Conservation (phyloP, 2,888 invertebrate species). For the Oligia strigilis region DNA sequence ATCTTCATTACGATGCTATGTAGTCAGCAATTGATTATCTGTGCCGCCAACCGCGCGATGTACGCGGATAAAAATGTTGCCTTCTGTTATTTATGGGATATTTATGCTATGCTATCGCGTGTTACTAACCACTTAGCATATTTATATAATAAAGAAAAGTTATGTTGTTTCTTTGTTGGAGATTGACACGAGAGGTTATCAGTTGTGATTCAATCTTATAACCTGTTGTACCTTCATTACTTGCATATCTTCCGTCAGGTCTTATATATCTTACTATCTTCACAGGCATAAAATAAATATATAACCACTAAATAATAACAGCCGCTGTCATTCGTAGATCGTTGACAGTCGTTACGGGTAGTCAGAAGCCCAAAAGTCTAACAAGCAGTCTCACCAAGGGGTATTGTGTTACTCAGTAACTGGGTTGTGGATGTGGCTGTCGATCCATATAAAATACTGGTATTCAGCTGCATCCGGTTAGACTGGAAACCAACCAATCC, state of each 20-base stretch:
- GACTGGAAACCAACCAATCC: too few species aligned
- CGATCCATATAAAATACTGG: too few species aligned
- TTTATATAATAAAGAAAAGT: slow-evolving; percentile 54
- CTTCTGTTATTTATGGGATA: slow-evolving; percentile 53
- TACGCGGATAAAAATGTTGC: slow-evolving; percentile 58
- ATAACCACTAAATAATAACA: not conserved
- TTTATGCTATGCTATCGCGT: slow-evolving; percentile 55
- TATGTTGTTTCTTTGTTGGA: slow-evolving; percentile 56
- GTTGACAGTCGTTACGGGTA: not conserved
- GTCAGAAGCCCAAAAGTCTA: not conserved
- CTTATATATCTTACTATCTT: not conserved
- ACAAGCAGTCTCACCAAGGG: not conserved
- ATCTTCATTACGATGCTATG: slow-evolving; percentile 61
- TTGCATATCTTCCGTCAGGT: slow-evolving; percentile 1
- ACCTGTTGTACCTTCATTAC: slow-evolving; percentile 24
- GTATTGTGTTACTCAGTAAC: too few species aligned
- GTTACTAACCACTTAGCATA: slow-evolving; percentile 56
- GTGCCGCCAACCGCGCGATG: slow-evolving; percentile 41
- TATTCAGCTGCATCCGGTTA: too few species aligned
- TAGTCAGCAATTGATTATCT: slow-evolving; percentile 62
- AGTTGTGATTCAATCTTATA: slow-evolving; percentile 35
- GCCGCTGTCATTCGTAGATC: not conserved
- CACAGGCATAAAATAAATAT: slow-evolving; percentile 6
- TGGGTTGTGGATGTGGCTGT: too few species aligned
- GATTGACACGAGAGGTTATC: slow-evolving; percentile 47